A percentile compares a stretch with the other conserved stretches of the same genome.
These are phyloP conservation scores for Cichlasoma orientale DNA, from an alignment of 2,797 vertebrate species.

Conservation along the genomic window DNA sequence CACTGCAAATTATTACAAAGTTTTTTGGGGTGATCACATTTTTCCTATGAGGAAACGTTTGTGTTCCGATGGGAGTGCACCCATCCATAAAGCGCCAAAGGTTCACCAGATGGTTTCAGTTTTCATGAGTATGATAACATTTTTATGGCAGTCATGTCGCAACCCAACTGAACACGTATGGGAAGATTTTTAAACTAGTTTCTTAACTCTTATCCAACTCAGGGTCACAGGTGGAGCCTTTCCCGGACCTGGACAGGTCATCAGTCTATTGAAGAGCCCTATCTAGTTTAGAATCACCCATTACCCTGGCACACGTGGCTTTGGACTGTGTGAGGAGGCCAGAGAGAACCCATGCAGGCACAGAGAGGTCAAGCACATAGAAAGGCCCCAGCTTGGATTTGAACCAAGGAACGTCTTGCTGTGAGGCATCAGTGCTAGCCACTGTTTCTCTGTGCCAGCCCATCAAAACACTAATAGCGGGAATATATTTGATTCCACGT, in stretches of 20 bases:
- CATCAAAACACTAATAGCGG: background rate
- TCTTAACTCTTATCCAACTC: background rate
- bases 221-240: background rate
- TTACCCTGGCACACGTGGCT: background rate
- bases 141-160: background rate
- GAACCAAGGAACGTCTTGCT: background rate
- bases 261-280: too few species aligned
- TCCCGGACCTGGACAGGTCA: background rate
- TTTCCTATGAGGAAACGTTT: background rate
- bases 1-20: background rate
- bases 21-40: background rate
- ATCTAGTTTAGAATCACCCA: too few species aligned
- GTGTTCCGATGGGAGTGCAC: background rate
- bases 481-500: background rate
- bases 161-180: background rate
- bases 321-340: background rate
- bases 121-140: background rate
- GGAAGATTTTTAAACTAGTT: background rate
- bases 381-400: background rate
- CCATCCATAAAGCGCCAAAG: background rate
- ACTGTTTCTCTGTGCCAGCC: background rate
- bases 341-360: too few species aligned
- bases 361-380: background rate
- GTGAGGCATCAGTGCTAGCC: background rate
- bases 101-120: background rate